Conservation (phyloP, 2,113 vertebrate species). For the Camelus dromedarius region DNA sequence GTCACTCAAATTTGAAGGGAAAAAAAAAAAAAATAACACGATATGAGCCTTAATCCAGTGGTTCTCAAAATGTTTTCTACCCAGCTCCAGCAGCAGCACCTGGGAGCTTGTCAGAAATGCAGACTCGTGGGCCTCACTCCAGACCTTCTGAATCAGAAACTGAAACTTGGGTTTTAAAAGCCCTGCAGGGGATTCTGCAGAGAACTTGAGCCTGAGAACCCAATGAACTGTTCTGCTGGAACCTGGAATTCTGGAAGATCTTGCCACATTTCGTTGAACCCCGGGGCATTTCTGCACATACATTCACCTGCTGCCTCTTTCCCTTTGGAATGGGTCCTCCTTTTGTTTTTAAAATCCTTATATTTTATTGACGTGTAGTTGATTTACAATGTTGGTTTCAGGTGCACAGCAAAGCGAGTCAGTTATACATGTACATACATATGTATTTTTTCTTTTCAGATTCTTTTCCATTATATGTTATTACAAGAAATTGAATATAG, state of each 20-base stretch:
- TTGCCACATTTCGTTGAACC: background rate
- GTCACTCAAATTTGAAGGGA: background rate
- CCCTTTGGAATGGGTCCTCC: too few species aligned
- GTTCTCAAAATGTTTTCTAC: background rate
- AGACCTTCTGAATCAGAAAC: background rate
- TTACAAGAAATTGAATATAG: too few species aligned
- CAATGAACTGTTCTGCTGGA: accelerated
- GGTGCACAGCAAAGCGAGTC: too few species aligned
- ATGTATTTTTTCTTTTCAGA: too few species aligned
- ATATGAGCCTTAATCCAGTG: background rate
- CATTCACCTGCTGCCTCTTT: background rate
- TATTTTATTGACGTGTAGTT: too few species aligned
- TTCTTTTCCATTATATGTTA: too few species aligned
- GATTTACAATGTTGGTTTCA: too few species aligned
- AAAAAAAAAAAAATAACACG: accelerated
- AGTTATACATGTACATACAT: too few species aligned
- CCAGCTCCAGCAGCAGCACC: too few species aligned
- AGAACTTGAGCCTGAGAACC: background rate
- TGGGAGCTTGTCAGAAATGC: background rate
- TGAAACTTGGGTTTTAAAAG: too few species aligned
- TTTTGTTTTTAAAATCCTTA: too few species aligned
- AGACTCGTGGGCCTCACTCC: background rate
- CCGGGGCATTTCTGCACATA: accelerated
- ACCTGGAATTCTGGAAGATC: background rate
- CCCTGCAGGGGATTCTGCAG: background rate